phyloP scores from a whole-genome alignment of 2,888 invertebrate species.

The Leptopilina drosophilae region DNA sequence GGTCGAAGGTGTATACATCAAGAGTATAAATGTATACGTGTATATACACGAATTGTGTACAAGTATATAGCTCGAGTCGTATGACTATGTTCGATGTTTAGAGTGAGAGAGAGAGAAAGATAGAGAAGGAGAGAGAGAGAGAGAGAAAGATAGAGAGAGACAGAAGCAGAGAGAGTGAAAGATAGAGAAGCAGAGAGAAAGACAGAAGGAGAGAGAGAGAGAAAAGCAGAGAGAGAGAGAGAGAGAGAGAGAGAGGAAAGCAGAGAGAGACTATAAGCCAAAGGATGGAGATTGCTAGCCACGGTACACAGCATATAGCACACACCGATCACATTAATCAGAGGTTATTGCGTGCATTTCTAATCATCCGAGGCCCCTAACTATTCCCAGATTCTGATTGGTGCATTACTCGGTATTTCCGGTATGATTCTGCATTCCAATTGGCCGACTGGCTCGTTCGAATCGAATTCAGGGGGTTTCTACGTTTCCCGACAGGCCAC shows the following conservation, averaged over 20 bases:
- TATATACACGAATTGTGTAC: conserved; percentile 39
- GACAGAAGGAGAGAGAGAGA: conserved; percentile 55
- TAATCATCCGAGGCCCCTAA: conserved; percentile 76
- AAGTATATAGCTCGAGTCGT: conserved; percentile 53
- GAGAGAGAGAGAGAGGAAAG: conserved; percentile 47
- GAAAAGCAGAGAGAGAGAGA: conserved; percentile 12
- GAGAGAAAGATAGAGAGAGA: conserved; percentile 55
- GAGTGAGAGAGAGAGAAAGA: conserved; percentile 43
- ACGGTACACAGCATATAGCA: conserved; percentile 65
- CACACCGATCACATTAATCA: conserved; percentile 77
- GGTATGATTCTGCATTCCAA: conserved; percentile 77
- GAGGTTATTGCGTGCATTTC: conserved; percentile 78
- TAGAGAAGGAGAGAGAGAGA: conserved; percentile 44
- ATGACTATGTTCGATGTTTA: conserved; percentile 51
- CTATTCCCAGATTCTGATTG: conserved; percentile 77
- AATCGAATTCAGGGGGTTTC: conserved; percentile 51
- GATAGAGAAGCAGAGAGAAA: conserved; percentile 55
- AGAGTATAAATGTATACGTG: conserved; percentile 8
- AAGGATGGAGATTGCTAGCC: conserved; percentile 67
- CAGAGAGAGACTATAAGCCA: conserved; percentile 61
- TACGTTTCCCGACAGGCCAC: conserved; percentile 37
- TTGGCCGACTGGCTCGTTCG: conserved; percentile 66
- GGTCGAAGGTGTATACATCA: conserved; percentile 53
- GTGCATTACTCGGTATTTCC: conserved; percentile 77
- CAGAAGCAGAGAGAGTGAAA: conserved; percentile 14